Base-by-base conservation (phyloP, 2,113 vertebrate genomes). In the Ptyas mucosa region DNA sequence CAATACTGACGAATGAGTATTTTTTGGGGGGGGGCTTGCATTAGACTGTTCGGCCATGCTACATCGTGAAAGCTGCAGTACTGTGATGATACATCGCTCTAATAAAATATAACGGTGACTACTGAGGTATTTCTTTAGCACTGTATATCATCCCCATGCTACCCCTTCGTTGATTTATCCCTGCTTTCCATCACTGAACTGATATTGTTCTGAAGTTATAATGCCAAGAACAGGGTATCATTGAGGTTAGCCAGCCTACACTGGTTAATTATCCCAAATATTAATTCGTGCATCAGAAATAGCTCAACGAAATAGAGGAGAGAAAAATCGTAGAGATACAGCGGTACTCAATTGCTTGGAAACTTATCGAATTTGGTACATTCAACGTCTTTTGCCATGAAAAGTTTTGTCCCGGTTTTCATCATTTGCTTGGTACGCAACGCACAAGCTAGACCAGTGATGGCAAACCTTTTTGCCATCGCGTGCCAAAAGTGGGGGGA, bases 111-210 rank as follows among this genome's bases (percentile, higher is more conserved):
- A 95, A 96, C 94, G 94, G 90, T 46, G 90, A 92, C 93, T 94
- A 93, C 91, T 91, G 91, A 34, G 53, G 91, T 96, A 85, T 29
- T 97, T 96, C 97, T 97, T 97, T 96, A 95, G 92, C 55, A n/a
- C 69, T 26, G 87, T 96, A 94, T 55, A 94, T 96, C 95, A 95
- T 58, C n/a, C 46, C 93, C 95, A 92, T 94, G 90, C 89, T 94
- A 57, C 23, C 55, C 14, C 39, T 94, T 89, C 92, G 51, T 89
- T 94, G 95, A 95, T 94, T 85, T 91, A 93, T 81, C 34, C 34
- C 8, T 3, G 75, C 75, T 43, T 81, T 81, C 75, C 34, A 43
- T 43, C 75, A 81, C 34, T 3, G 75, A 43, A 43, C 8, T 43
- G 75, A 81, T 43, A 18, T 43, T 43, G 75, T 81, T 81, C 75